phyloP scores from a whole-genome alignment of 2,888 invertebrate genomes.

The Eledona agricola region DNA sequence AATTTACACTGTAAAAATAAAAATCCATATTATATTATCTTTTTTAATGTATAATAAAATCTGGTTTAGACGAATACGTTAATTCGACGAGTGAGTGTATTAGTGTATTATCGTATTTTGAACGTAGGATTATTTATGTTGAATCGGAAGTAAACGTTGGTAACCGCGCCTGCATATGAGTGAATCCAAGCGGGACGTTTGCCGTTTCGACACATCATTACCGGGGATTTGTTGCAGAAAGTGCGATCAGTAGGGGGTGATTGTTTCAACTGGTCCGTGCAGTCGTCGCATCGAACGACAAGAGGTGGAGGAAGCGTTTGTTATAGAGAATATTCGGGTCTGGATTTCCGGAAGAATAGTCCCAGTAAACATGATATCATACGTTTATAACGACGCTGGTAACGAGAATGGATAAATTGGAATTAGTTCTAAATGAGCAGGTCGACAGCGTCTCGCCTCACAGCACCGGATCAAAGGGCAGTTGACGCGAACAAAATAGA shows the following conservation, averaged over 20 bases:
- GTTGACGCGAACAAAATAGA: conserved; percentile 57
- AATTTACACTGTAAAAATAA: no score
- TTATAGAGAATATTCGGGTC: conserved; percentile 21
- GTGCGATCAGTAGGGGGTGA: conserved; percentile 21
- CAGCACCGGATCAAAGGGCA: conserved; percentile 57
- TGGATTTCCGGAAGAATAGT: conserved; percentile 47
- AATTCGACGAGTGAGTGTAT: no score
- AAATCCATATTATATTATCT: no score
- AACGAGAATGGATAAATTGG: conserved; percentile 58
- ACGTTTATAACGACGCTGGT: conserved; percentile 41
- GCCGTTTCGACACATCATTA: conserved; percentile 14
- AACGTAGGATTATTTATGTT: no score
- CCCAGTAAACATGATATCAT: conserved; percentile 39
- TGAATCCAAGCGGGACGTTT: no score
- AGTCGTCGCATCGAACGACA: conserved; percentile 15
- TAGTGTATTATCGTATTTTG: no score
- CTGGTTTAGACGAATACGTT: no score
- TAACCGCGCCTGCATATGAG: no score
- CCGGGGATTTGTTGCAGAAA: conserved; percentile 4
- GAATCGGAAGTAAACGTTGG: no score
- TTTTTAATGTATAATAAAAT: no score
- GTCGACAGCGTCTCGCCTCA: conserved; percentile 53
- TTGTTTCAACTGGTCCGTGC: conserved; percentile 20
- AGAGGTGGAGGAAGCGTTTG: conserved; percentile 22
- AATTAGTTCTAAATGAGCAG: conserved; percentile 56